phyloP scores from a whole-genome alignment of 2,797 vertebrate genomes.

The Coranthus polyacanthus region DNA sequence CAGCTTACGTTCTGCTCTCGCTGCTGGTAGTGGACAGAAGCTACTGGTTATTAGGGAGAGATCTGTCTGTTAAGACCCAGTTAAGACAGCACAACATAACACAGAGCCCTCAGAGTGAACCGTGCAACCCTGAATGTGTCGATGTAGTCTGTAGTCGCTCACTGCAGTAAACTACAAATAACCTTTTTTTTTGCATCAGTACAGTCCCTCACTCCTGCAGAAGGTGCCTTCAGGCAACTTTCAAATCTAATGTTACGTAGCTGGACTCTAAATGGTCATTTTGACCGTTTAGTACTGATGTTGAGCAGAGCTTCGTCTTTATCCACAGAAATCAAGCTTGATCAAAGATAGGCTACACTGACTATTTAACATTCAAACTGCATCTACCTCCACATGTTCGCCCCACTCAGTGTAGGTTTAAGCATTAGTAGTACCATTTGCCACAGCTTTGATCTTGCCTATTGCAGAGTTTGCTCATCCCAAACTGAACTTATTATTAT shows the following conservation, averaged over 20 bases:
- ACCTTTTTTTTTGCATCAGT: background rate
- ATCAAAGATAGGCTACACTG: slow-evolving; percentile 15
- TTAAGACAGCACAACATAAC: background rate
- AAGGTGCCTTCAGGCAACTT: slow-evolving; percentile 26
- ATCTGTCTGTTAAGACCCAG: slow-evolving; percentile 20
- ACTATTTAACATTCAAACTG: slow-evolving; percentile 29
- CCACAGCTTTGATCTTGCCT: slow-evolving; percentile 30
- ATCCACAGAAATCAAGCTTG: slow-evolving; percentile 43
- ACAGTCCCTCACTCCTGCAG: background rate
- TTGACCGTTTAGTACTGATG: slow-evolving; percentile 36
- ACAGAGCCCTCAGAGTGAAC: slow-evolving; percentile 1
- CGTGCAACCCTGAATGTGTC: too few relatives aligned
- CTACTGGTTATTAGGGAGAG: slow-evolving; percentile 24
- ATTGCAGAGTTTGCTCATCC: slow-evolving; percentile 23
- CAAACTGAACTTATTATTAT: slow-evolving; percentile 8
- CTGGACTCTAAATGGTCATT: slow-evolving; percentile 39
- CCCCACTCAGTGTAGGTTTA: background rate
- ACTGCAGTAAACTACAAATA: background rate
- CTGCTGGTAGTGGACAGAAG: slow-evolving; percentile 14
- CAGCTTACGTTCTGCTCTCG: slow-evolving; percentile 42
- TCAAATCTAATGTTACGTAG: slow-evolving; percentile 22
- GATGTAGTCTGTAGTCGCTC: background rate
- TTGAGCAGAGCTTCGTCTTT: slow-evolving; percentile 38
- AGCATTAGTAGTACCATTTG: slow-evolving; percentile 3
- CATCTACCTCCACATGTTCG: background rate